A percentile compares a stretch with the other conserved stretches of the same genome.
These are phyloP conservation scores for Chauna torquata DNA, from an alignment of 2,113 vertebrate genomes.

Conservation along the genomic window DNA sequence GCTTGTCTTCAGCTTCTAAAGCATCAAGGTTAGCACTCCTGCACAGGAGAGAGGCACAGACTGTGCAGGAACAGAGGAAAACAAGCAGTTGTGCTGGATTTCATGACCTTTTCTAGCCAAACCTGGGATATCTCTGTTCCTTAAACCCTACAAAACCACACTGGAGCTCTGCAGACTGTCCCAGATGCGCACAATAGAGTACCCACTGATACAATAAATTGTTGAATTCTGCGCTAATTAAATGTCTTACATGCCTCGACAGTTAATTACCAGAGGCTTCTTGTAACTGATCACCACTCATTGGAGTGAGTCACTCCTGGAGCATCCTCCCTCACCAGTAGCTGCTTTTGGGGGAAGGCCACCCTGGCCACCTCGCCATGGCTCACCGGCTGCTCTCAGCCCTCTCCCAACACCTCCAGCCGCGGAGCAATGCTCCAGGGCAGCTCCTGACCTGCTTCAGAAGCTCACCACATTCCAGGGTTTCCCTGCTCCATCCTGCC, in stretches of 20 bases:
- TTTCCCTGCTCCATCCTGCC: background rate
- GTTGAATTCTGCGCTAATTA: background rate
- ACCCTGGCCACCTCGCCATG: fast-evolving
- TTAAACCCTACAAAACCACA: fast-evolving
- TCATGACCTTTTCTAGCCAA: background rate
- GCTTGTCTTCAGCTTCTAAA: background rate
- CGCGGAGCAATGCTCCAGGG: background rate
- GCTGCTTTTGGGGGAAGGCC: background rate
- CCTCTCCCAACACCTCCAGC: too few species aligned
- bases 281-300: background rate
- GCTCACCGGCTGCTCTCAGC: background rate
- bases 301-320: background rate
- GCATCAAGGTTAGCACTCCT: background rate
- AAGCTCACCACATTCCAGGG: background rate
- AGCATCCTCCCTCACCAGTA: background rate
- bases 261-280: background rate
- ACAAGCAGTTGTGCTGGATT: fast-evolving
- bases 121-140: background rate
- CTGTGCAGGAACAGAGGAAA: background rate
- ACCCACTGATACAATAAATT: background rate
- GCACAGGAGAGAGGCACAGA: background rate
- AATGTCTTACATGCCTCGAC: background rate
- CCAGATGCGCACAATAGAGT: fast-evolving
- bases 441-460: background rate
- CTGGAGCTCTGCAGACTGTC: background rate